Evolutionary conservation across 2,797 vertebrate species (phyloP), one percentile per base, ranked within the genome.

Genomic region (Mycteria americana): DNA sequence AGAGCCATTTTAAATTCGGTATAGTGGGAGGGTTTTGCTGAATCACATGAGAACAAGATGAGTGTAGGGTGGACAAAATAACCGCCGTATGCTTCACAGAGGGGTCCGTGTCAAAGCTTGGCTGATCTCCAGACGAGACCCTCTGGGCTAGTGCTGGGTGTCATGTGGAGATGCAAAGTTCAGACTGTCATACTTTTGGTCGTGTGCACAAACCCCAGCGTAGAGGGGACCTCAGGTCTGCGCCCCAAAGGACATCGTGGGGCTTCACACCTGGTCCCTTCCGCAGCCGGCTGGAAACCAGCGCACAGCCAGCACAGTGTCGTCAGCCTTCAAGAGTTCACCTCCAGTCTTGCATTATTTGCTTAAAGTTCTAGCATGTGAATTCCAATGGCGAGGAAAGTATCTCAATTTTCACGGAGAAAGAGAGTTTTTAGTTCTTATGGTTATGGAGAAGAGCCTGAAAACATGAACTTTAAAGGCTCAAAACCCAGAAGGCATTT

Each of bases 371-470:
- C 64, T 89, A 63, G 23, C 15, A 78, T 62, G 35, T 51, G 70
- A n/a, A 88, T 90, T 95, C 64, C 68, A 72, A 33, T 27, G 46
- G 54, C 76, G 54, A 88, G 72, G 79, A 83, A 93, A 78, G 46
- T 50, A 65, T 91, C 82, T 89, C 68, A 88, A 18, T 81, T 95
- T 85, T 91, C 54, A 48, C 11, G 24, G 22, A 78, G 54, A 94
- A 82, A 54, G 78, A 93, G 22, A 65, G 9, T 4, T 76, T 88
- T 91, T 78, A 18, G 11, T 79, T 90, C 74, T 90, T 90, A 91
- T 33, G 89, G 79, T 91, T 95, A 92, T 83, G 88, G 73, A 93
- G 94, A 92, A 81, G 50, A 95, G 69, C 79, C 74, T 90, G 82
- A 63, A 93, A 91, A 68, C 15, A 13, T 35, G 50, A 93, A 75